Percentiles rank a stretch among this genome's conserved stretches.
Conservation (phyloP, 2,888 invertebrate species). For the Drosophila paranaensis region DNA sequence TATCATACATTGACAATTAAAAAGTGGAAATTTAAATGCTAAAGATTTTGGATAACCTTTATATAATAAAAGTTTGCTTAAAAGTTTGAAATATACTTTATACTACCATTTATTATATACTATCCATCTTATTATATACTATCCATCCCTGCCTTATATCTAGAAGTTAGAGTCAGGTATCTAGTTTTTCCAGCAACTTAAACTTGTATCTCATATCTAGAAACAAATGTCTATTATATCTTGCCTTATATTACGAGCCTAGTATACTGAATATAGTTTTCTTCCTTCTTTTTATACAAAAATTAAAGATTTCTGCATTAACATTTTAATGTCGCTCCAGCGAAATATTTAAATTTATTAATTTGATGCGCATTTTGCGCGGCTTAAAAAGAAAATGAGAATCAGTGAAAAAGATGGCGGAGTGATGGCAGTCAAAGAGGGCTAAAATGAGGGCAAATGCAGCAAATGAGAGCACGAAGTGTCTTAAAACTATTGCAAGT, state of each 20-base stretch:
- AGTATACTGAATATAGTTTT: not conserved
- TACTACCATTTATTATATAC: not conserved
- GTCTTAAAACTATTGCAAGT: not conserved
- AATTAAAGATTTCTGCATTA: conserved; percentile 39
- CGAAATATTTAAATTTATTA: conserved; percentile 46
- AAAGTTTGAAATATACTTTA: too few species aligned
- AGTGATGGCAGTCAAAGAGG: too few species aligned
- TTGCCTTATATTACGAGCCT: not conserved
- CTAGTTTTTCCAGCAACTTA: not conserved
- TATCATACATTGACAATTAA: too few species aligned
- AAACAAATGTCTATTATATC: not conserved
- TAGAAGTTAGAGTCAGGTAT: not conserved
- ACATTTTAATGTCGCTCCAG: conserved; percentile 48
- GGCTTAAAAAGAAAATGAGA: conserved; percentile 2
- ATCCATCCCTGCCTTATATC: too few species aligned
- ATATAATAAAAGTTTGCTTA: too few species aligned
- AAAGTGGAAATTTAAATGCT: too few species aligned
- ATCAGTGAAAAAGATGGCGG: not conserved
- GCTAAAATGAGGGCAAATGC: not conserved
- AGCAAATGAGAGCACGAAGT: conserved; percentile 6
- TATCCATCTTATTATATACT: not conserved
- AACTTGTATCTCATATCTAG: not conserved
- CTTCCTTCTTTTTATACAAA: too few species aligned
- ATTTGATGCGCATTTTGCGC: conserved; percentile 36
- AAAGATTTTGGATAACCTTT: too few species aligned